These are phyloP conservation scores for Potamarius usumacintae DNA, from an alignment of 2,113 vertebrate genomes.

Conservation along the genomic window DNA sequence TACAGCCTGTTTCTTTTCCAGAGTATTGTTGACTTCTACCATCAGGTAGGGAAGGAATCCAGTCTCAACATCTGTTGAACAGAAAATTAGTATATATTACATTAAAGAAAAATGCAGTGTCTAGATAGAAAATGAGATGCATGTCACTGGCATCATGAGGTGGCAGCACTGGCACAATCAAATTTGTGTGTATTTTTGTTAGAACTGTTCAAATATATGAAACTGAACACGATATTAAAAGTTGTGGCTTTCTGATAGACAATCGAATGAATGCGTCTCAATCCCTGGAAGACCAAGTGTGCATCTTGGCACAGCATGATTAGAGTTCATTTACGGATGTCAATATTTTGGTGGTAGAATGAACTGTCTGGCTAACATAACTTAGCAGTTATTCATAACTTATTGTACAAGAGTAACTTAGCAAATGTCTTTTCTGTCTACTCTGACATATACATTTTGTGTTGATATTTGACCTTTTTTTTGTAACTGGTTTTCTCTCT, in stretches of 20 bases:
- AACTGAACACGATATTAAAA: neutral
- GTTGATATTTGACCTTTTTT: neutral
- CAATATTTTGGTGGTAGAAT: neutral
- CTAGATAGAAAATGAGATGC: neutral
- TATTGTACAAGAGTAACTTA: no score
- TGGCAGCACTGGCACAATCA: neutral
- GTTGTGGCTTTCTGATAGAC: neutral
- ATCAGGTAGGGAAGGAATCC: conserved; percentile 87
- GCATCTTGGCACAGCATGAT: neutral
- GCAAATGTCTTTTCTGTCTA: neutral
- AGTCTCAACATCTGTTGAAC: conserved; percentile 82
- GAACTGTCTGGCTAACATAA: neutral
- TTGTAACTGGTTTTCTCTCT: neutral
- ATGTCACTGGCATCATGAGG: neutral
- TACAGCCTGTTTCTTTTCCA: conserved; percentile 74
- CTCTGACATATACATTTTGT: neutral
- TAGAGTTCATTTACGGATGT: neutral
- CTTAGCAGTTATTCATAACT: neutral
- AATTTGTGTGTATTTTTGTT: neutral
- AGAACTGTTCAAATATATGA: neutral
- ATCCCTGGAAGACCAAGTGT: no score
- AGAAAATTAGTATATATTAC: conserved; percentile 24
- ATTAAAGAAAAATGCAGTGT: neutral
- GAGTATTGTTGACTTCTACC: conserved; percentile 72
- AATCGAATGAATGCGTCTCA: neutral